Evolutionary conservation across 2,888 invertebrate genomes (phyloP).

Genomic region (Ectropis crepuscularia): DNA sequence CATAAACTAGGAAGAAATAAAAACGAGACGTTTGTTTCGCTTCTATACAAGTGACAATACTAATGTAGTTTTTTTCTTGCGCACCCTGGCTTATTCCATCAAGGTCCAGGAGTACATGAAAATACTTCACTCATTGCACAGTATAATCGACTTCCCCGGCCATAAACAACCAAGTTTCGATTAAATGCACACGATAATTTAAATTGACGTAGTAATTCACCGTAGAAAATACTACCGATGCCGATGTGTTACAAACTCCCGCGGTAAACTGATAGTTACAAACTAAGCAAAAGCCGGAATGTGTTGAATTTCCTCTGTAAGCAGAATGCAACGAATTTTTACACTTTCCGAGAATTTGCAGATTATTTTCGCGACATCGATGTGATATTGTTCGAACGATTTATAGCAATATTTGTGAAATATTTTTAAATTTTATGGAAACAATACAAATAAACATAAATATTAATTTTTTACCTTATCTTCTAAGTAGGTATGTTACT

Average conservation of each 20-base stretch:
- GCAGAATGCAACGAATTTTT: slow-evolving; percentile 16
- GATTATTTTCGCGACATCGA: neutral
- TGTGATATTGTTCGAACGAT: slow-evolving; percentile 1
- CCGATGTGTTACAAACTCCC: slow-evolving; percentile 14
- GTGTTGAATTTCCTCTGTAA: slow-evolving; percentile 12
- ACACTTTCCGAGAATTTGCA: slow-evolving; percentile 23
- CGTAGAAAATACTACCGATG: slow-evolving; percentile 24
- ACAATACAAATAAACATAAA: slow-evolving; percentile 16
- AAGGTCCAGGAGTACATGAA: too few species aligned
- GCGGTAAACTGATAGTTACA: slow-evolving; percentile 24
- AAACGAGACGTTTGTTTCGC: too few species aligned
- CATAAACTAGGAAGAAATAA: too few species aligned
- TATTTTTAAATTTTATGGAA: neutral
- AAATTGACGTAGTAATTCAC: neutral
- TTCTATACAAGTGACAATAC: too few species aligned
- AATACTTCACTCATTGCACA: too few species aligned
- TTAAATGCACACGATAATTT: neutral
- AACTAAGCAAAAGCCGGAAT: slow-evolving; percentile 14
- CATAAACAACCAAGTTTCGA: too few species aligned
- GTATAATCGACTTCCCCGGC: too few species aligned
- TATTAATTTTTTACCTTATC: slow-evolving; percentile 20
- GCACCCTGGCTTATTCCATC: too few species aligned
- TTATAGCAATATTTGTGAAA: slow-evolving; percentile 1
- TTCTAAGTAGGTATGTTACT: slow-evolving; percentile 14
- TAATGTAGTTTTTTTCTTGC: too few species aligned